Evolutionary conservation across 2,113 vertebrate species (phyloP), one percentile per base, ranked within the genome.

Genomic region (Pampusana beccarii): DNA sequence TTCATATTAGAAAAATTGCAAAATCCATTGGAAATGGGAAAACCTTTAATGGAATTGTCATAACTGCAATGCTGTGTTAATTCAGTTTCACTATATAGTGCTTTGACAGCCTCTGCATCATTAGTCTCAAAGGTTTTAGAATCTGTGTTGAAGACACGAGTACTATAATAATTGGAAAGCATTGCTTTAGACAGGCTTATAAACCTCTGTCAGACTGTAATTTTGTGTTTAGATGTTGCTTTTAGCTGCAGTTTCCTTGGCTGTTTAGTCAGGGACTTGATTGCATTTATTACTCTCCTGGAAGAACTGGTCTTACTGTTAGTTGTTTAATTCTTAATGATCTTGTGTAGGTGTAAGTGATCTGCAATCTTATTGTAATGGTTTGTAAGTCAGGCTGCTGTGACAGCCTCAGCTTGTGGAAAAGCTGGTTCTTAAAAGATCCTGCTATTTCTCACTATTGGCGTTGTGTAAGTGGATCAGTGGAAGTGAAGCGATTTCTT

Each of bases 231-330:
- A 53, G 80, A 65, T n/a, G 38, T 33, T 88, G 61, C 44, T 50
- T 88, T 65, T 57, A 36, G 42, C 77, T 81, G 69, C 28, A 62
- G 7, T 65, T 89, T 51, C 51, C 51, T 64, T 64, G 69, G 9
- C 81, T 86, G 48, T 57, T 80, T 29, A 57, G 65, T 56, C 50
- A 57, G 48, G n/a, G 54, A 13, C 33, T 87, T 54, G 70, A 77
- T 61, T 88, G 40, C 33, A 18, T 81, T 74, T 84, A 42, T 87
- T 67, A 26, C 31, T 81, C 6, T 66, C 44, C 53, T 89, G 61
- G 88, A 67, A 87, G 57, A 95, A 89, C 93, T 94, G 58, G 74
- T 92, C 62, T 73, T 61, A 62, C 81, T 90, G 57, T 95, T 89
- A 84, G 67, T 85, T 91, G 48, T 92, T 91, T 67, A 74, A 81